A percentile compares a stretch with the other conserved stretches of the same genome.
phyloP scores from a whole-genome alignment of 2,888 invertebrate genomes.

The Loripinus fragilis region DNA sequence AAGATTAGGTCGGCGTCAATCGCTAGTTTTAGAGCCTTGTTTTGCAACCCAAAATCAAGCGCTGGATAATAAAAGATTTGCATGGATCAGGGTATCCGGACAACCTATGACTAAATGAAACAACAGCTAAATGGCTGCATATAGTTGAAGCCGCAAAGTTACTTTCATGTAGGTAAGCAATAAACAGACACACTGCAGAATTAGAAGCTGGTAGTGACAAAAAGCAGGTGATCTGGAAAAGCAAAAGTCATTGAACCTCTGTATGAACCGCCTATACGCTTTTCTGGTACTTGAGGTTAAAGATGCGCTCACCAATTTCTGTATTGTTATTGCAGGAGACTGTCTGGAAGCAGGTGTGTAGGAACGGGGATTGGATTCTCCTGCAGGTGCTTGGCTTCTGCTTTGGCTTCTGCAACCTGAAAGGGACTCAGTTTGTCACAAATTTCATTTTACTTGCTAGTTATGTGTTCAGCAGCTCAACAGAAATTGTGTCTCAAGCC shows the following conservation, averaged over 20 bases:
- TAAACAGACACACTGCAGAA: conserved; percentile 4
- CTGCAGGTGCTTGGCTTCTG: conserved; percentile 19
- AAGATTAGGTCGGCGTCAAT: neutral
- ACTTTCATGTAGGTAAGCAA: too few species aligned
- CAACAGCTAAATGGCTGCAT: conserved; percentile 5
- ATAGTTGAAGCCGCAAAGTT: conserved; percentile 2
- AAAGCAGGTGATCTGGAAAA: too few species aligned
- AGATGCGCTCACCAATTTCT: too few species aligned
- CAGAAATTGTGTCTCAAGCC: conserved; percentile 30
- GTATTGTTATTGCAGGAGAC: too few species aligned
- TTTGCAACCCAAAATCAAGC: conserved; percentile 21
- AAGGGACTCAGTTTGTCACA: conserved; percentile 34
- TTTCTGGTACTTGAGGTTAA: too few species aligned
- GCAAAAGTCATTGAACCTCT: too few species aligned
- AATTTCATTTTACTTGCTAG: conserved; percentile 18
- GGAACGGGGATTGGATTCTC: too few species aligned
- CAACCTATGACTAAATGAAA: neutral
- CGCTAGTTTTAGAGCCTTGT: neutral
- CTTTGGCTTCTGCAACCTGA: conserved; percentile 26
- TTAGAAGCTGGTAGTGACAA: too few species aligned
- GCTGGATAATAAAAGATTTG: neutral
- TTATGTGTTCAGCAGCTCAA: conserved; percentile 22
- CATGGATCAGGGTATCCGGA: neutral
- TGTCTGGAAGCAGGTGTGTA: too few species aligned
- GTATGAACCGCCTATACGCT: too few species aligned